Base-by-base conservation (phyloP, 2,888 invertebrate genomes). In the Galerucella pusilla region DNA sequence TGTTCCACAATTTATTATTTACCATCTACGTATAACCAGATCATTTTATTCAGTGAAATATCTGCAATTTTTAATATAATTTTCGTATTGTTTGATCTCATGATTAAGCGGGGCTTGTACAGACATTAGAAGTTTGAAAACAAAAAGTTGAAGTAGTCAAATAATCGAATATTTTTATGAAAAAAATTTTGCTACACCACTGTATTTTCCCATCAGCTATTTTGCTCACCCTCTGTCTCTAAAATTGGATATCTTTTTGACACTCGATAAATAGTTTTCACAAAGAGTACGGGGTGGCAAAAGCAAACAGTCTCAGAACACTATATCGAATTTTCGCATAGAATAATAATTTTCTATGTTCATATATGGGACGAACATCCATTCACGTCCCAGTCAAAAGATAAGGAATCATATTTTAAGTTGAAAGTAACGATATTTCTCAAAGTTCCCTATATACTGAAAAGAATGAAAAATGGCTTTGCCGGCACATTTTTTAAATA, bases 191-290 rank as follows among this genome's bases (percentile, higher is more conserved):
- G 16, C 57, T 60, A 59, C 73, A 67, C 57, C 75, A 25, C 73
- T 76, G 76, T 20, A 46, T 60, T 64, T 74, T 78, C 68, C 76
- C 73, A 77, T 79, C 78, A 74, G 77, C 72, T 76, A 78, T 78
- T 75, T 74, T 75, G 72, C 71, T 79, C 71, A 74, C 80, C 81
- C 81, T 79, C 79, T 81, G 81, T 81, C 81, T 80, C 78, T 78
- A 82, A 82, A 83, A 82, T 81, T 83, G 81, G 81, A 83, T 81
- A 81, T 83, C 81, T 81, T 83, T 80, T 83, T 81, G 82, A 83
- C 82, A 82, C 76, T 75, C 81, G 79, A 83, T 83, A 82, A 83
- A 83, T 81, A 81, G 79, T 81, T 80, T 79, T 80, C 80, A 68
- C 76, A 77, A 80, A 77, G 76, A 80, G 79, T 81, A 81, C 81